Conservation (phyloP, 2,797 vertebrate genomes). For the Myotis findleyi region DNA sequence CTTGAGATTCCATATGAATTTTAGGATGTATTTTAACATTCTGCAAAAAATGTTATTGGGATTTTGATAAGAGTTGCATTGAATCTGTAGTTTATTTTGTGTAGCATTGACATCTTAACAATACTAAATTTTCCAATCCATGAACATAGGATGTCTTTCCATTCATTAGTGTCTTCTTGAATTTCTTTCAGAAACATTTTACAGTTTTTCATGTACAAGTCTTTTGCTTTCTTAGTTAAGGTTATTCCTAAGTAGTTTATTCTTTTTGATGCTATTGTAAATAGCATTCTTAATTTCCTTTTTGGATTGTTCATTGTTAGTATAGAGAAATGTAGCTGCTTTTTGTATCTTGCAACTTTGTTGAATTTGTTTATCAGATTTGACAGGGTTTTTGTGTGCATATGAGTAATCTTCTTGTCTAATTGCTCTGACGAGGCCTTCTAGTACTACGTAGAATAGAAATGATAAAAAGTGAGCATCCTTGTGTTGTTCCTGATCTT, state of each 20-base stretch:
- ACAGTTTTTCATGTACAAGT: neutral
- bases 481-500: neutral
- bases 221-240: neutral
- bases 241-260: slow-evolving; percentile 14
- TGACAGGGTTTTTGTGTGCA: neutral
- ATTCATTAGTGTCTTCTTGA: neutral
- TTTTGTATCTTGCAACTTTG: neutral
- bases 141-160: neutral
- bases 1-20: neutral
- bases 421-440: neutral
- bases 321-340: neutral
- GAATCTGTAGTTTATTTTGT: neutral
- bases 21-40: neutral
- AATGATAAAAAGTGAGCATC: neutral
- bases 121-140: neutral
- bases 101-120: neutral
- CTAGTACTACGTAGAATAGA: neutral
- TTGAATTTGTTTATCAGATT: neutral
- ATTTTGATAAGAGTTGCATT: neutral
- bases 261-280: neutral
- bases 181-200: neutral
- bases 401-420: neutral
- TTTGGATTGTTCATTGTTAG: neutral
- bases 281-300: neutral
- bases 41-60: neutral